Percentiles rank a stretch among this genome's conserved stretches.
These are phyloP conservation scores for Catharus minimus DNA, from an alignment of 2,113 vertebrate species.

Conservation along the genomic window DNA sequence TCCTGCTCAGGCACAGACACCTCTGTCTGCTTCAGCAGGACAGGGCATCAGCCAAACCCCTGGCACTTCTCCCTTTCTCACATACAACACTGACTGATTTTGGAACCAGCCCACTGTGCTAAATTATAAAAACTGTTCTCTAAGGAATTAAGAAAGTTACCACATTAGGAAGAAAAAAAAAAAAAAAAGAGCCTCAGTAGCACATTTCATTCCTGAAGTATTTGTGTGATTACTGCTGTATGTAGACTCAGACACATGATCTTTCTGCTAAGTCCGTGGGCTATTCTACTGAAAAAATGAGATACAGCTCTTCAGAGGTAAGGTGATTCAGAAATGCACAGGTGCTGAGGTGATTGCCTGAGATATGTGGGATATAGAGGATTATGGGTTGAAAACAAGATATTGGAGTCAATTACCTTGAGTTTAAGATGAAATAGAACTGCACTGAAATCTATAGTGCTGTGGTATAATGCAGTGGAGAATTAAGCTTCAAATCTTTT, in stretches of 20 bases:
- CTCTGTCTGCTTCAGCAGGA: background rate
- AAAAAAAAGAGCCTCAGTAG: background rate
- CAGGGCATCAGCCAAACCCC: background rate
- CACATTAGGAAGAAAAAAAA: background rate
- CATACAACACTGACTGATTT: background rate
- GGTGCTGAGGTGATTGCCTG: background rate
- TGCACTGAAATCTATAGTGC: background rate
- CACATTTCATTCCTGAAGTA: background rate
- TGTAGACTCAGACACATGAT: background rate
- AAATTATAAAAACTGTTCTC: background rate
- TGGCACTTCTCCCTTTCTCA: background rate
- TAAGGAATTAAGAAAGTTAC: background rate
- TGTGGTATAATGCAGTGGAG: background rate
- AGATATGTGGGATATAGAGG: background rate
- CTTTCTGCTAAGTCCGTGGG: background rate
- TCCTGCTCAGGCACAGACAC: background rate
- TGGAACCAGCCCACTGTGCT: background rate
- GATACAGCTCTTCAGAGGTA: background rate
- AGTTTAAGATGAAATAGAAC: background rate
- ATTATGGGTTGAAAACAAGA: background rate
- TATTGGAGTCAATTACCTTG: background rate
- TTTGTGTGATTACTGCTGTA: background rate
- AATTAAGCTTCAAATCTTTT: background rate
- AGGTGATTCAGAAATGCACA: background rate
- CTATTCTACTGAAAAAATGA: background rate